Evolutionary conservation across 2,888 invertebrate species (phyloP).

Genomic region (Eremobia ochroleuca): DNA sequence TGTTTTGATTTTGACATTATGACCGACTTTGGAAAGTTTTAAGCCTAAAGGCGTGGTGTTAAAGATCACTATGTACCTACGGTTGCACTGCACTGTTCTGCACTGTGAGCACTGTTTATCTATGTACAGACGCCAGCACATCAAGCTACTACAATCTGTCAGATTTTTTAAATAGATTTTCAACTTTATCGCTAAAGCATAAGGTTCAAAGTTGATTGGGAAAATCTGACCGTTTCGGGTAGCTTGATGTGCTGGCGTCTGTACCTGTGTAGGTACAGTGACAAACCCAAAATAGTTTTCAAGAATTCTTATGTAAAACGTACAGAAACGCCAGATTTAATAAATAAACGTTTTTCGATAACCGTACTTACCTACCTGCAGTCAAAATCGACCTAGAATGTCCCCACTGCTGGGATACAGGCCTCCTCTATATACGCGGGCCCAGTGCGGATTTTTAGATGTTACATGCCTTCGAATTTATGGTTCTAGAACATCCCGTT

Average conservation of each 20-base stretch:
- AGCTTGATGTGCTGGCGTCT: too few species aligned
- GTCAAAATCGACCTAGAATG: neutral
- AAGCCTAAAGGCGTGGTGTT: neutral
- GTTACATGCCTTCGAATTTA: neutral
- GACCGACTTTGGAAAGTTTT: neutral
- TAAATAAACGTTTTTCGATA: constrained; percentile 21
- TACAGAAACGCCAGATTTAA: constrained; percentile 17
- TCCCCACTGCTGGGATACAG: neutral
- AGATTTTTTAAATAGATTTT: too few species aligned
- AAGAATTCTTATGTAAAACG: neutral
- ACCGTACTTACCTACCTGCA: too few species aligned
- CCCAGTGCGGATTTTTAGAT: neutral
- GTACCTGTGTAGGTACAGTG: neutral
- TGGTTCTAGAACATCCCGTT: neutral
- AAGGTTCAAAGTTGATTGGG: too few species aligned
- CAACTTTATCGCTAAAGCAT: too few species aligned
- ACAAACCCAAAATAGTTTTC: neutral
- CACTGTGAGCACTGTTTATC: too few species aligned
- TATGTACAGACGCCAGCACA: too few species aligned
- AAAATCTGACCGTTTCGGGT: too few species aligned
- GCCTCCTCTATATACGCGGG: neutral
- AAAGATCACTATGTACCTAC: neutral
- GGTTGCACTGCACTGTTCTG: too few species aligned
- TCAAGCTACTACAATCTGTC: too few species aligned
- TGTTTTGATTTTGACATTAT: neutral